Percentiles rank a stretch among this genome's conserved stretches.
Conservation (phyloP, 2,888 invertebrate species). For the Andrena marginata region DNA sequence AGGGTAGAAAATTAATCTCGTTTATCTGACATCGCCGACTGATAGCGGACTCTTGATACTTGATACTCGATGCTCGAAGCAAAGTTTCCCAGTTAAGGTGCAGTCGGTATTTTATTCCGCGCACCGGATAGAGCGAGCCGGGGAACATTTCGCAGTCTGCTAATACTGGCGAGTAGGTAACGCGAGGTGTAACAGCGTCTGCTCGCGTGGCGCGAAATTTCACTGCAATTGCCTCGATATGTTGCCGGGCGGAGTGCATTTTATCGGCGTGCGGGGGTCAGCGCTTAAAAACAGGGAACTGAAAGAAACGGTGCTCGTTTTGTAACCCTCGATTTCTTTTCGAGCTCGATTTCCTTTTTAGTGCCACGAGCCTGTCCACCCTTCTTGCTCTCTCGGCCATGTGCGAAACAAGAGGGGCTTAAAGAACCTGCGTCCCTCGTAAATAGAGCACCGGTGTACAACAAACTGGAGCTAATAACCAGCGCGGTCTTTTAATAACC, state of each 20-base stretch:
- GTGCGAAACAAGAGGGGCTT: neutral
- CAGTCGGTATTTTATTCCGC: conserved; percentile 7
- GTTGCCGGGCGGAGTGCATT: conserved; percentile 52
- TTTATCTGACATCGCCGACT: no score
- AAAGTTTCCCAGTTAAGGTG: conserved; percentile 4
- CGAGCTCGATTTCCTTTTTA: neutral
- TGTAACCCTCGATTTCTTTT: conserved; percentile 14
- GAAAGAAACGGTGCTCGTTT: conserved; percentile 20
- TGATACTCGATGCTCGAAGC: no score
- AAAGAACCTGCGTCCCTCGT: neutral
- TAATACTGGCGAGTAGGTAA: conserved; percentile 33
- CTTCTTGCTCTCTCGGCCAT: neutral
- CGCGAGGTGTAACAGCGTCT: conserved; percentile 41
- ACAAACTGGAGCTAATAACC: no score
- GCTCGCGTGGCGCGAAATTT: conserved; percentile 46
- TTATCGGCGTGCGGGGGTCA: conserved; percentile 38
- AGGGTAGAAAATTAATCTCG: neutral
- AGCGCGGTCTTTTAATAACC: neutral
- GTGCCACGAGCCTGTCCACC: neutral
- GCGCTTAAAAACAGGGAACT: conserved; percentile 45
- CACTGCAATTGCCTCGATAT: conserved; percentile 54
- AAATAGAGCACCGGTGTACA: no score
- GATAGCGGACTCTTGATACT: no score
- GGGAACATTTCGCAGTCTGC: conserved; percentile 22
- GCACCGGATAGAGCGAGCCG: neutral